Conservation (phyloP, 2,797 vertebrate species). For the Enteromius viviparus region DNA sequence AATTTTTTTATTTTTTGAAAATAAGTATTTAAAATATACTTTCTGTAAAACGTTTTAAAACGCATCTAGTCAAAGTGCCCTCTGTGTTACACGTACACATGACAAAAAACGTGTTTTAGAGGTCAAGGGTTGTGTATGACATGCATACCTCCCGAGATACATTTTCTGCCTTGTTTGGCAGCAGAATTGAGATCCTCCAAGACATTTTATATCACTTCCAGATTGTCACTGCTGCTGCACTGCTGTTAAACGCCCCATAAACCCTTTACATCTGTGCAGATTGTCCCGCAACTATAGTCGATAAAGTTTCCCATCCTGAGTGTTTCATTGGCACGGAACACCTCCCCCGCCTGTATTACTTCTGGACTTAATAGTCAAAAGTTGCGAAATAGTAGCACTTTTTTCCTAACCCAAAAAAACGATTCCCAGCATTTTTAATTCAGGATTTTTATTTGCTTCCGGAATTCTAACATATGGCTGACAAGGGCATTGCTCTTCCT, state of each 20-base stretch:
- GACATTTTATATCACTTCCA: constrained; percentile 2
- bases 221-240: constrained; percentile 21
- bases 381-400: neutral
- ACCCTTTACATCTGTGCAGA: constrained; percentile 21
- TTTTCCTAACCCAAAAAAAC: neutral
- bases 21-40: neutral
- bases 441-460: constrained; percentile 9
- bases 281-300: constrained; percentile 13
- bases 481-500: constrained; percentile 25
- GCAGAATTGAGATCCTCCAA: constrained; percentile 18
- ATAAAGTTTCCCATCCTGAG: constrained; percentile 4
- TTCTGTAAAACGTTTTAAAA: neutral
- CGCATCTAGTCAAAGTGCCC: neutral
- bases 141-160: neutral
- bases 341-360: neutral
- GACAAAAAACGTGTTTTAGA: neutral
- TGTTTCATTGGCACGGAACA: neutral
- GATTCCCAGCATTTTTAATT: neutral
- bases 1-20: too few species aligned
- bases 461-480: neutral
- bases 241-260: constrained; percentile 43
- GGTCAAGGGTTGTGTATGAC: neutral
- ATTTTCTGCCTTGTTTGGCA: constrained; percentile 18
- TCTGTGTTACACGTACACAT: neutral
- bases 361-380: constrained; percentile 18